Evolutionary conservation across 2,888 invertebrate species (phyloP), one percentile per base, ranked within the genome.

Genomic region (Caenorhabditis macrosperma): DNA sequence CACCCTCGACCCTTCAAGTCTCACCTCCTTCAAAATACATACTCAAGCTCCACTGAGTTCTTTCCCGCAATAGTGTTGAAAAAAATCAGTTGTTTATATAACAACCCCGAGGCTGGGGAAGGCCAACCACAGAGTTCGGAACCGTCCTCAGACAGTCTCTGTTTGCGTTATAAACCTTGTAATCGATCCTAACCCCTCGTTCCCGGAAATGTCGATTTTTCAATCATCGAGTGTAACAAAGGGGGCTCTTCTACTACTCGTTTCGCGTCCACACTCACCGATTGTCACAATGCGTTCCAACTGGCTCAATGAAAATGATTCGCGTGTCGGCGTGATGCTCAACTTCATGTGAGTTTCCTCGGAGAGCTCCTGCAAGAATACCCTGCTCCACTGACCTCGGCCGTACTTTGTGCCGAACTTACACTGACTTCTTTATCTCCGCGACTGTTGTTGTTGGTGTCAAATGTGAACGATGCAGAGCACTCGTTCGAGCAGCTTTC

Each of bases 391-490:
- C 24, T 63, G 41, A 50, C 50, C 63, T n/a, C 17, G 17, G 20
- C 12, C 35, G 72, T 72, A 72, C 72, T 72, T 64, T 66, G 64
- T 28, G 48, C 33, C 12, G 3, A 24, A 72, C 72, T 64, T 38
- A 74, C 74, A 44, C 59, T 52, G 26, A 78, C 78, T 41, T 78
- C 67, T 33, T 79, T 64, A 50, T 76, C 66, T 35, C 74, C 74
- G 10, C 71, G 59, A 66, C 71, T 82, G 55, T 86, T 86, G 69
- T 86, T 86, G 64, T 85, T 86, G 17, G 84, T 81, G 60, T 84
- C 86, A 38, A 83, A 85, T 33, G 86, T 86, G 78, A 86, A 86
- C 15, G 83, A 83, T 17, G 80, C 86, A 10, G 86, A 84, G 60
- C 86, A 86, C 24, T 83, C 83, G 17, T 84, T 82, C 15, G 84